Base-by-base conservation (phyloP, 2,888 invertebrate genomes). In the Phortica okadai region DNA sequence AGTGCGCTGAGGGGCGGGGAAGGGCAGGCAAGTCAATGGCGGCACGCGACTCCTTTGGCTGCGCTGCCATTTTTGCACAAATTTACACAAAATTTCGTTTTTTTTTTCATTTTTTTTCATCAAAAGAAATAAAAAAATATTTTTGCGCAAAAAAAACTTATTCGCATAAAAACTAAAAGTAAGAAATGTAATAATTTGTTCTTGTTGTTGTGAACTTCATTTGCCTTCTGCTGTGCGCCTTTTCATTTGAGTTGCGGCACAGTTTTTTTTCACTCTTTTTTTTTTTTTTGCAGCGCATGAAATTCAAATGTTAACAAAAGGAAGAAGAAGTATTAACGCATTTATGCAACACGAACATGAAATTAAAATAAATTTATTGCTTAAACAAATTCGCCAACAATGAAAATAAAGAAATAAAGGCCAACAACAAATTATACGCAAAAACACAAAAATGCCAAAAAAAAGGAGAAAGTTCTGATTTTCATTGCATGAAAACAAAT, bases 41-140 rank as follows among this genome's bases (percentile, higher is more conserved):
- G 14, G 45, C 50, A 64, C 66, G 41, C 74, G 33, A 16, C 73
- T 73, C 25, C 45, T 73, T 76, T 76, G 76, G 69, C 76, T 56
- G 76, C 78, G 54, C 66, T 14, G 74, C 11, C 73, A 0, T 25
- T 16, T 16, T 72, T 21, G 70, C 75, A 70, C 11, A 21, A 75
- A 76, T 58, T 73, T 59, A 59, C 44, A 59, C 42, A 44, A 58
- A 73, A 73, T 56, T 70, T 56, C 41, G 66, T 11, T 67, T 10
- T n/a, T 14, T 41, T 69, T 45, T 42, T 11, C 45, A 44, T 42
- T 69, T 41, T 7, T 25, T n/a, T 73, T 25, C 56, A n/a, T 59
- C 16, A 73, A 16, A 41, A 44, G 10, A 59, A 58, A 50, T 50
- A 56, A 72, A 59, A 44, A 42, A n/a, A 41, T 58, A 73, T 45